Evolutionary conservation across 2,113 vertebrate species (phyloP), one percentile per base, ranked within the genome.

Genomic region (Podarcis raffonei): DNA sequence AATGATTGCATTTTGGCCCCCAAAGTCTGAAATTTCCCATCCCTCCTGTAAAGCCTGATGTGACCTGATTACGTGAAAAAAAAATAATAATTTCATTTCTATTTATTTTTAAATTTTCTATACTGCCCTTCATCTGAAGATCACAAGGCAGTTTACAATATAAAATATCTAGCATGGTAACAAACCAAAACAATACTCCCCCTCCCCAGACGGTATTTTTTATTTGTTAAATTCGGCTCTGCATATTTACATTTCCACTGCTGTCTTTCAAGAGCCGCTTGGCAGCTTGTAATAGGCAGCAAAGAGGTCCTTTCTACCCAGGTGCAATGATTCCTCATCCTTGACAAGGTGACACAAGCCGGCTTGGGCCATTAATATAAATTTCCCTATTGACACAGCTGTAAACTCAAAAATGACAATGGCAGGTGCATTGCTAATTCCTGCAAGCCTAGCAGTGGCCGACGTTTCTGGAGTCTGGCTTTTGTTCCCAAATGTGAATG

Each of bases 401-500:
- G 0, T 35, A 91, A 69, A 84, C 35, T 30, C 86, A 94, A 93
- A 62, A 95, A 93, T 89, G 92, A 94, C 90, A 89, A 90, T 30
- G 78, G 84, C 89, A 94, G 90, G 78, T 88, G 78, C 69, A 77
- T 77, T 87, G 48, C 23, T 93, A 94, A 94, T 95, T 95, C 94
- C 94, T 95, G 89, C 86, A 91, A 90, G 75, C 84, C 77, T 80
- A 88, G 89, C 92, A 93, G 93, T 94, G 94, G 90, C 74, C 91
- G 90, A 87, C 91, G 87, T 94, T 95, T 96, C 89, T 89, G 86
- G 94, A 92, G 91, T 76, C 90, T 92, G 93, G 92, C 94, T 94
- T 95, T 91, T 94, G 87, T 94, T 95, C 93, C 94, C 82, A 95
- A 95, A 96, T 95, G 94, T 95, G 93, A 95, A 89, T 88, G 91